Evolutionary conservation across 2,888 invertebrate species (phyloP).

Genomic region (Oligia fasciuncula): DNA sequence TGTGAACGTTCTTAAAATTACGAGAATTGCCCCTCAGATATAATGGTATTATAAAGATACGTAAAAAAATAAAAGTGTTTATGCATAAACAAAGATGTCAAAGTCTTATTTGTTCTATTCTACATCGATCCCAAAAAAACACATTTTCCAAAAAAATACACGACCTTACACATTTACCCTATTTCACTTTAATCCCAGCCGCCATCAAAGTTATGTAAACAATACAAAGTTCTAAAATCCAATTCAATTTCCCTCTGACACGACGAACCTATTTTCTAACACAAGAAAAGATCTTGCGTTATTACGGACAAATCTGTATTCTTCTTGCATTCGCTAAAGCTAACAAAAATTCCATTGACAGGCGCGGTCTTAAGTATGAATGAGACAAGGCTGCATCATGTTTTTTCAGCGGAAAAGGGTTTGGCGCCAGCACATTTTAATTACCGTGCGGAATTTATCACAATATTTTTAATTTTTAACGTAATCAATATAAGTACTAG

Average conservation of each 20-base stretch:
- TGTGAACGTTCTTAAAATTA: not conserved
- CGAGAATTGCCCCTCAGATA: not conserved
- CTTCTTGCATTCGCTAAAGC: slow-evolving; percentile 34
- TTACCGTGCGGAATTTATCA: not conserved
- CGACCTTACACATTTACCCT: not conserved
- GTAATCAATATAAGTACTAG: too few relatives aligned
- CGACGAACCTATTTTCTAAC: slow-evolving; percentile 1
- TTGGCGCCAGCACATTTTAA: not conserved
- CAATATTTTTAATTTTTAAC: too few relatives aligned
- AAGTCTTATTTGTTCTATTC: not conserved
- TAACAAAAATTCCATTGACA: slow-evolving; percentile 44
- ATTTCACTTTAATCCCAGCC: not conserved
- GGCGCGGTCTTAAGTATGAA: slow-evolving; percentile 31
- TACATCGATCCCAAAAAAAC: not conserved
- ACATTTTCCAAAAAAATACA: not conserved
- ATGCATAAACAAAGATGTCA: not conserved
- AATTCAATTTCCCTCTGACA: slow-evolving; percentile 24
- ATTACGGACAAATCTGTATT: slow-evolving; percentile 58
- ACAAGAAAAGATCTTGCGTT: slow-evolving; percentile 27
- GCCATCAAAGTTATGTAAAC: not conserved
- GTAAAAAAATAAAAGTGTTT: not conserved
- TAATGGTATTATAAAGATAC: not conserved
- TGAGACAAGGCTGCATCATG: slow-evolving; percentile 11
- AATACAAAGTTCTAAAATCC: not conserved
- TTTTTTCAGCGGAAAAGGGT: not conserved